Evolutionary conservation across 2,113 vertebrate genomes (phyloP), one percentile per base, ranked within the genome.

Genomic region (Aplodontia rufa): DNA sequence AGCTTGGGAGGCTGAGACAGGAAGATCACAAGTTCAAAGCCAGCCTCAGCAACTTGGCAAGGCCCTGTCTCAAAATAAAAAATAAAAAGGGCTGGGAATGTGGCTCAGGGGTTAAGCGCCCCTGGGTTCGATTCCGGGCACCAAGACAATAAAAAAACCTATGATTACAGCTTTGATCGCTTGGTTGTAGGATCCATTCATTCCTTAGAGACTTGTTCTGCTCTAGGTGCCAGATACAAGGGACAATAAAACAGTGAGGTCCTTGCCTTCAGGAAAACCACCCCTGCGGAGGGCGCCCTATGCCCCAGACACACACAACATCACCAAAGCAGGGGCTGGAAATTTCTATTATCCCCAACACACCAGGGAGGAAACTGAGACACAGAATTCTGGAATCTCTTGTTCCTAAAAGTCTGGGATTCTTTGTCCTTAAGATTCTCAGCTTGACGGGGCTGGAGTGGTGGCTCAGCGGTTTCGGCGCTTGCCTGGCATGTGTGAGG

Each of bases 301-400:
- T 0, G 4, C 0, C 1, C 75, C 53, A 30, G 51, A n/a, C 45
- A 19, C 45, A 0, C 2, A 0, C 8, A 19, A n/a, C 26, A 30
- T 40, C 49, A 45, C 35, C 45, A 32, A 37, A 22, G 42, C 3
- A n/a, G 13, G 47, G 68, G 37, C 68, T 45, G 53, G 9, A 53
- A 58, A 9, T 10, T 24, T 58, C 19, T 11, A 4, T 55, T 3
- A 51, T 51, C 16, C 49, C 66, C 30, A 7, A 28, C 42, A 35
- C 35, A 10, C 26, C 35, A 20, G 45, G 0, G 19, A 66, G 55
- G 64, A 91, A 66, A 79, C 45, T 4, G 53, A 83, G 69, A 22
- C 51, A 24, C 1, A 0, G 24, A 9, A 60, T 60, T 60, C 58
- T 60, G 58, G 58, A 60, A 60, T 60, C 24, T 3, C 58, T 26